Evolutionary conservation across 2,113 vertebrate species (phyloP).

Genomic region (Blennius ocellaris): DNA sequence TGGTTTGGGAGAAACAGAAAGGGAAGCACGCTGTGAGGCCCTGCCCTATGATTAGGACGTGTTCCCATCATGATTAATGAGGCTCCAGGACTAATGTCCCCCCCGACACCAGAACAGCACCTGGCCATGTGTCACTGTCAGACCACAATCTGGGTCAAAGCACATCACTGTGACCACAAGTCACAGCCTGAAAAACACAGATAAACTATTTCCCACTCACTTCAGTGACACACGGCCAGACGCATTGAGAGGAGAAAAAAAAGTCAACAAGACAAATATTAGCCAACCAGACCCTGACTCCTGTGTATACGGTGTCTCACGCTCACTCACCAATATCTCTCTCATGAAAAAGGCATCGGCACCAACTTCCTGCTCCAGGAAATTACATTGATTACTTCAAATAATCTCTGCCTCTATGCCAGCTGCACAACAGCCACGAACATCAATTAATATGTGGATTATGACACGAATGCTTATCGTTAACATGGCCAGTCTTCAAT

Average conservation of each 20-base stretch:
- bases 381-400: constrained; percentile 39
- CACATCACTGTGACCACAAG: constrained; percentile 30
- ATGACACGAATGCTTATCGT: neutral
- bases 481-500: neutral
- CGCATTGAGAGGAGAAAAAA: neutral
- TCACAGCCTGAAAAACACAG: constrained; percentile 28
- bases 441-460: neutral
- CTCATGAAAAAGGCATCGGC: constrained; percentile 31
- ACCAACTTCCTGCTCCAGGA: constrained; percentile 50
- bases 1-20: constrained; percentile 12
- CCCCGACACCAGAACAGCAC: constrained; percentile 52
- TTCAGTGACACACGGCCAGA: constrained; percentile 4
- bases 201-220: constrained; percentile 16
- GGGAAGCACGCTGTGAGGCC: constrained; percentile 47
- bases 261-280: neutral
- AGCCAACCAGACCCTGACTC: neutral
- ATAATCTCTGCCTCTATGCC: constrained; percentile 15
- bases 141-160: constrained; percentile 60
- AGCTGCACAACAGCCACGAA: constrained; percentile 4
- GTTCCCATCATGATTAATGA: constrained; percentile 69
- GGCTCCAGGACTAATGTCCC: constrained; percentile 59
- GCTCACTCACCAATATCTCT: neutral
- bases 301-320: neutral
- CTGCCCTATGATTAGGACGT: constrained; percentile 59
- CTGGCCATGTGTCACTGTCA: constrained; percentile 73